phyloP scores from a whole-genome alignment of 2,113 vertebrate species.

The Felis catus region F.catus_Fca126_mat1.0 CM031426.1:39410001-39410500 shows the following conservation, averaged over 20 bases:
- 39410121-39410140: background rate
- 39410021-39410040: background rate
- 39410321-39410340: slow-evolving; percentile 69
- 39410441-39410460: slow-evolving; percentile 82
- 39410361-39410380: slow-evolving; percentile 78
- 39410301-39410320: slow-evolving; percentile 36
- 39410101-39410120: background rate
- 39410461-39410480: slow-evolving; percentile 82
- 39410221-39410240: slow-evolving; percentile 61
- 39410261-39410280: slow-evolving; percentile 57
- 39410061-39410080: background rate
- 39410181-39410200: background rate
- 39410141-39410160: background rate
- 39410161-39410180: too few relatives aligned
- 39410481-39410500: slow-evolving; percentile 82
- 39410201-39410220: background rate
- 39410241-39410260: slow-evolving; percentile 58
- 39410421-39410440: slow-evolving; percentile 77
- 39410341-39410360: slow-evolving; percentile 75
- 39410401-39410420: slow-evolving; percentile 80
- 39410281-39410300: slow-evolving; percentile 71
- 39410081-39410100: background rate
- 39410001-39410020: background rate
- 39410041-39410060: background rate
- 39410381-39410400: slow-evolving; percentile 80